Conservation (phyloP, 2,888 invertebrate genomes). For the Dasypolia templi region DNA sequence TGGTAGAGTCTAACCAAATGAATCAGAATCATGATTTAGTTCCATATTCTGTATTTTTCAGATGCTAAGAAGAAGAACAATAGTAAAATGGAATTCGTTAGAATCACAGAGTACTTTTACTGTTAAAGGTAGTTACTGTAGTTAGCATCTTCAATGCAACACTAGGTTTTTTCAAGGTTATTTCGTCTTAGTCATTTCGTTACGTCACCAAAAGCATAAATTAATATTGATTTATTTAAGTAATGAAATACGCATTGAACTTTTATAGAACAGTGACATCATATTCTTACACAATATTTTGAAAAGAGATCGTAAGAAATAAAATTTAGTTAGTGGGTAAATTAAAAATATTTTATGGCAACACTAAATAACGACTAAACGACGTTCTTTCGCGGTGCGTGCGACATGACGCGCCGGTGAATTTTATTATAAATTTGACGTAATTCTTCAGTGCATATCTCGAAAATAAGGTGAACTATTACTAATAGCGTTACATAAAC, state of each 20-base stretch:
- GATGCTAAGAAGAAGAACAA: not conserved
- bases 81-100: not conserved
- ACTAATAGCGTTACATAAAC: slow-evolving; percentile 57
- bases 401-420: slow-evolving; percentile 90
- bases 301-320: slow-evolving; percentile 25
- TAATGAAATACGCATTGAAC: not conserved
- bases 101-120: not conserved
- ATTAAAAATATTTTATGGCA: slow-evolving; percentile 70
- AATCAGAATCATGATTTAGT: not conserved
- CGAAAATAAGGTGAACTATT: slow-evolving; percentile 80
- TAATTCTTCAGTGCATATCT: slow-evolving; percentile 83
- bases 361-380: slow-evolving; percentile 85
- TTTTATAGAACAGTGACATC: slow-evolving; percentile 29
- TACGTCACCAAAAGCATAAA: not conserved
- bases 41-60: not conserved
- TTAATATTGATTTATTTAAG: not conserved
- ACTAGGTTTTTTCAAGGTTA: slow-evolving; percentile 5
- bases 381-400: slow-evolving; percentile 84
- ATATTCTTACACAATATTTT: slow-evolving; percentile 51
- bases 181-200: not conserved
- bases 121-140: too few relatives aligned
- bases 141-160: not conserved
- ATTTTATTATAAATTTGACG: slow-evolving; percentile 87
- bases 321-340: slow-evolving; percentile 26
- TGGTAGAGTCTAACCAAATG: not conserved